These are phyloP conservation scores for Drosophila bocqueti DNA, from an alignment of 1,140 invertebrate species.

Conservation along the genomic window DNA sequence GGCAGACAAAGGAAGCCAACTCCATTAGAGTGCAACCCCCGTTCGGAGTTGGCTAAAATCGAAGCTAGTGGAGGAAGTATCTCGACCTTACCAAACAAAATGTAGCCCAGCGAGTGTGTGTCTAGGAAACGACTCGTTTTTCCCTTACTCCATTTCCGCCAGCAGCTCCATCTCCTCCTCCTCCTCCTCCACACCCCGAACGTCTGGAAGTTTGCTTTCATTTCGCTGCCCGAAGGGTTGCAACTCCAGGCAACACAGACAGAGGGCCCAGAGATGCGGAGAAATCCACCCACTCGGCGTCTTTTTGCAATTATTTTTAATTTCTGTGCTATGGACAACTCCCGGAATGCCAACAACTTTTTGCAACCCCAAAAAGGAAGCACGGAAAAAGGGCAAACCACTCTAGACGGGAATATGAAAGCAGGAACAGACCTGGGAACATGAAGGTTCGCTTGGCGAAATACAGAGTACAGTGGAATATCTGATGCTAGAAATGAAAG, in stretches of 20 bases:
- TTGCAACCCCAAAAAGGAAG: conserved; percentile 71
- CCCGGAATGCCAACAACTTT: conserved; percentile 76
- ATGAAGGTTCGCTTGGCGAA: conserved; percentile 1
- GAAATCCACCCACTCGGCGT: conserved; percentile 50
- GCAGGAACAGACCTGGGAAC: conserved; percentile 8
- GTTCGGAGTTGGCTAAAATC: conserved; percentile 25
- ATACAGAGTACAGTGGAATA: conserved; percentile 7
- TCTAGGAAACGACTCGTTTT: conserved; percentile 41
- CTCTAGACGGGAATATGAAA: conserved; percentile 25
- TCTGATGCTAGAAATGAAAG: neutral
- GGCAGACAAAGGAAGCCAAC: conserved; percentile 31
- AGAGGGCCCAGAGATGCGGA: conserved; percentile 26
- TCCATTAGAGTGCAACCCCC: conserved; percentile 37
- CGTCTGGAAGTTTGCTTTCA: conserved; percentile 60
- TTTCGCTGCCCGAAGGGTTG: conserved; percentile 64
- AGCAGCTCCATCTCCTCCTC: neutral
- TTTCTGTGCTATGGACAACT: conserved; percentile 71
- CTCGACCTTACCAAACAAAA: conserved; percentile 56
- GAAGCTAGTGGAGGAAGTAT: conserved; percentile 41
- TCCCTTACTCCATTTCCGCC: conserved; percentile 13
- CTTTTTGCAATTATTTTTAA: conserved; percentile 74
- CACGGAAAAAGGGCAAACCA: conserved; percentile 30
- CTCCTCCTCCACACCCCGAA: conserved; percentile 1
- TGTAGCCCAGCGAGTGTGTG: conserved; percentile 55
- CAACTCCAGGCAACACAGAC: conserved; percentile 55